phyloP scores from a whole-genome alignment of 2,113 vertebrate genomes.

The Sylvicapra grimmia region DNA sequence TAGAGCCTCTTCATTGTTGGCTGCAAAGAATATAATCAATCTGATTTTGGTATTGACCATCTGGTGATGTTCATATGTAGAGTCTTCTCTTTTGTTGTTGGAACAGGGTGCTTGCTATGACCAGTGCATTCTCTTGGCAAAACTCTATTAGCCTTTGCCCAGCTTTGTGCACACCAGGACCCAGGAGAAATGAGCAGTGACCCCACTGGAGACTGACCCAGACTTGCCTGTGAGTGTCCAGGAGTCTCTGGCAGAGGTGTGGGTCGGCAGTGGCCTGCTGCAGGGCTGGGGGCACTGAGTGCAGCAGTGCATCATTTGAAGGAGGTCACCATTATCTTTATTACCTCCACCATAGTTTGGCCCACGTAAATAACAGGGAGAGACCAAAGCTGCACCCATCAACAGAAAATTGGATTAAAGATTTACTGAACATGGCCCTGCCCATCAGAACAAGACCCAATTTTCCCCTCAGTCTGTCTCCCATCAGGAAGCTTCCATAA shows the following conservation, averaged over 20 bases:
- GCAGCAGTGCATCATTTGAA: neutral
- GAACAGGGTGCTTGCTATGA: neutral
- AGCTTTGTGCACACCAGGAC: neutral
- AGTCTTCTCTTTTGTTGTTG: neutral
- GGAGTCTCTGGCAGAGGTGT: neutral
- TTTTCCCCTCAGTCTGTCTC: neutral
- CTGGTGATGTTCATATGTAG: neutral
- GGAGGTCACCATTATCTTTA: neutral
- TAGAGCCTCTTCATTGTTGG: neutral
- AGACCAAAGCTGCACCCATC: neutral
- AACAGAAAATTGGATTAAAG: neutral
- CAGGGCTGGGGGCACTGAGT: neutral
- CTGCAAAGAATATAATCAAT: neutral
- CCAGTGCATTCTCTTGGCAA: neutral
- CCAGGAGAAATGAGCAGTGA: neutral
- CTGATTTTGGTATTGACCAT: neutral
- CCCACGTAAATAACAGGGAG: neutral
- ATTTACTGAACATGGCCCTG: neutral
- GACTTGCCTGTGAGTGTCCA: neutral
- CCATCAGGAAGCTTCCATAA: neutral
- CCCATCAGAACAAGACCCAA: neutral
- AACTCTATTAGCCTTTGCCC: neutral
- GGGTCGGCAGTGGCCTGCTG: neutral
- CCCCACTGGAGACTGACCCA: neutral
- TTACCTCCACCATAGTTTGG: neutral